Base-by-base conservation (phyloP, 2,888 invertebrate genomes). In the Philaethria dido region DNA sequence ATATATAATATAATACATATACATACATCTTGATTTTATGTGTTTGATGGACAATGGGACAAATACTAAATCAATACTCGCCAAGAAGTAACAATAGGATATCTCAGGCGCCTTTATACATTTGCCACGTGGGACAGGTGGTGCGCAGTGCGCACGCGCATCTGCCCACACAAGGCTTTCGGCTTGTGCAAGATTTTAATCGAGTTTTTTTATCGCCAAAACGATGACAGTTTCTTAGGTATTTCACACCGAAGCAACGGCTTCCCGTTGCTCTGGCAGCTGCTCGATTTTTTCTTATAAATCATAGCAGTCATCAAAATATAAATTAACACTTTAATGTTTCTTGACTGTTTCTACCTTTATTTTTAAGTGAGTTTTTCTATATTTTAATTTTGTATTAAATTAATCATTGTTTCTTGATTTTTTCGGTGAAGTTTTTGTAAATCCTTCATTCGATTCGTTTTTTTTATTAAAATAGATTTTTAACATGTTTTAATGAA, bases 111-210 rank as follows among this genome's bases (percentile, higher is more conserved):
- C 81, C 79, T 85, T 91, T 90, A 87, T 87, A 88, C 82, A 85
- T 83, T 82, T 80, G 82, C 85, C 92, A 91, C 90, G 92, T 92
- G 92, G 86, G 90, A 75, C 92, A 92, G 92, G 91, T 92, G 92
- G 71, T 69, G 81, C 81, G 89, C 92, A 91, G 71, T 69, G 81
- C 82, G 90, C 92, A 91, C 91, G 91, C 88, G 91, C 89, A 92
- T 80, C 92, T 92, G 92, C 84, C 77, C 73, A 85, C 68, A 62
- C 61, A 59, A 64, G 64, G 72, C 77, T 78, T 80, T 79, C 84
- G 86, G 87, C 86, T 92, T 92, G 88, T 81, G 87, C 87, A 92
- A 92, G 91, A 91, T 91, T 89, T 57, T 89, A 90, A 92, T 91
- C 88, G 86, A 76, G 76, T 84, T 85, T 78, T 78, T 89, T 84